A percentile compares a stretch with the other conserved stretches of the same genome.
Conservation (phyloP, 2,113 vertebrate species). For the Cyphomyrus plagiostoma region DNA sequence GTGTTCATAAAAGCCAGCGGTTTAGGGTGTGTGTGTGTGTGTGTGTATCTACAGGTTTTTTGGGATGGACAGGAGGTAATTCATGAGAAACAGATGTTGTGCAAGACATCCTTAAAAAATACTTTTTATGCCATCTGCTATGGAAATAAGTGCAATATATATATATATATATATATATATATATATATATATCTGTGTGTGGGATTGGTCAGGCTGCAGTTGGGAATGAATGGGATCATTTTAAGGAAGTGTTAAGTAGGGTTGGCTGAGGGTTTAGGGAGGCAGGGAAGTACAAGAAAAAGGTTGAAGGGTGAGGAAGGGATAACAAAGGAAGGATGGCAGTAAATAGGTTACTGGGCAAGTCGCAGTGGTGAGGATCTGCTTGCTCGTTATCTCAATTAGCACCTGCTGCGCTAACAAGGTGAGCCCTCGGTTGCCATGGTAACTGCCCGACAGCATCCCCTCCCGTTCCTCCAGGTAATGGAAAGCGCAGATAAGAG, state of each 20-base stretch:
- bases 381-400: constrained; percentile 6
- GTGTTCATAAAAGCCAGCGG: not conserved
- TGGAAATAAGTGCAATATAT: not conserved
- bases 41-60: not conserved
- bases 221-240: not conserved
- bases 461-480: not conserved
- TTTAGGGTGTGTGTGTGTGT: not conserved
- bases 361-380: not conserved
- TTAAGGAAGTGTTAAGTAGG: not conserved
- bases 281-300: not conserved
- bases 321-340: not conserved
- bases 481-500: not conserved
- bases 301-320: not conserved
- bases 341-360: not conserved
- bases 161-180: not conserved
- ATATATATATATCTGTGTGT: not conserved
- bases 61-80: not conserved
- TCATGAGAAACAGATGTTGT: not conserved
- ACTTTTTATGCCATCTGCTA: not conserved
- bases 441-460: not conserved
- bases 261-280: not conserved
- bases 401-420: constrained; percentile 16
- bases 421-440: not conserved
- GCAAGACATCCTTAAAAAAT: not conserved
- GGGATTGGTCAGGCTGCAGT: not conserved